Evolutionary conservation across 1,140 invertebrate genomes (phyloP), one percentile per base, ranked within the genome.

Genomic region (Subanguina moxae): DNA sequence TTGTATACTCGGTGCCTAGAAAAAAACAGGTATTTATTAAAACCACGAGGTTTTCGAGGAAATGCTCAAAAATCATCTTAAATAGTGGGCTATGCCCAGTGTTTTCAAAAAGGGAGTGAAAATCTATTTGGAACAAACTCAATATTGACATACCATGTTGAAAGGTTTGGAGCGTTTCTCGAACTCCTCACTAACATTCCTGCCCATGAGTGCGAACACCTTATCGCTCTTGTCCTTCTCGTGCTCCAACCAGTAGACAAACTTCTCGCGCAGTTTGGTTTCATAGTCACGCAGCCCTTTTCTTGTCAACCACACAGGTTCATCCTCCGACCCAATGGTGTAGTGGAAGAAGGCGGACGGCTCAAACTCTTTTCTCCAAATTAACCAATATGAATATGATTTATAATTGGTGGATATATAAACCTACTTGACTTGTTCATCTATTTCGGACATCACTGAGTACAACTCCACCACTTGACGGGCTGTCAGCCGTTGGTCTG

Each of bases 401-500:
- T 17, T 8, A 71, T 1, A n/a, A n/a, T n/a, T n/a, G n/a, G n/a
- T n/a, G n/a, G n/a, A 23, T 9, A 71, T 25, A 73, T 8, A 13
- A 45, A 57, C 59, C 32, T 42, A 76, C 75, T 82, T 78, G 48
- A 73, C 57, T 25, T 63, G 70, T 3, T 68, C 58, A 62, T 78
- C 77, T 25, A 80, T 70, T 46, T 61, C 75, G n/a, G 71, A 62
- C 77, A 78, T 78, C 23, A 76, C 70, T 46, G 56, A 67, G 64
- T 82, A 82, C 3, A 82, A 66, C 57, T 80, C 68, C 8, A 81
- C 58, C 52, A 82, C 69, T 43, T 82, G 80, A 11, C 79, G 69
- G 38, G 80, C 80, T 43, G 80, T 82, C 38, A 82, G 48, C 30
- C 80, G 73, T 46, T 82, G 80, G 65, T 82, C 80, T 57, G 74